phyloP scores from a whole-genome alignment of 2,113 vertebrate species.

The Platanista minor region DNA sequence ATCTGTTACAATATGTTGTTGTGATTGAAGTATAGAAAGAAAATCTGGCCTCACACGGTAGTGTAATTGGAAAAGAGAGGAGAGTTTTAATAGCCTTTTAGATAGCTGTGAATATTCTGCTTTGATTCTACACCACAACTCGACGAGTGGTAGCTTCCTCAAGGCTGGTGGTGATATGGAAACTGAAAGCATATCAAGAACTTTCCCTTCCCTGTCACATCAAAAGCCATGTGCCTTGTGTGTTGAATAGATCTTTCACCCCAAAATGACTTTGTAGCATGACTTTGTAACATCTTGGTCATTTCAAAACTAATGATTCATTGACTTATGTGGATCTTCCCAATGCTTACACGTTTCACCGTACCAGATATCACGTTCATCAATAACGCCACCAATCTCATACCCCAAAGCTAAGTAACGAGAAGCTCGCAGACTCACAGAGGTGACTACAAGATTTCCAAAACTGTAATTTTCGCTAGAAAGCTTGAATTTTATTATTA shows the following conservation, averaged over 20 bases:
- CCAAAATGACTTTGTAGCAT: background rate
- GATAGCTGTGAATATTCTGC: fast-evolving
- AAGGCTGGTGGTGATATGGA: background rate
- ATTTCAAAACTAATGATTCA: background rate
- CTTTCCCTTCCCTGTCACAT: background rate
- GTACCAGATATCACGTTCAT: background rate
- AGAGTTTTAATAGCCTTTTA: fast-evolving
- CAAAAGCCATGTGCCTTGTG: fast-evolving
- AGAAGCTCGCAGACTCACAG: background rate
- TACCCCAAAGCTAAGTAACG: fast-evolving
- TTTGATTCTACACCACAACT: fast-evolving
- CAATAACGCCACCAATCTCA: background rate
- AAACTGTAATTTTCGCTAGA: background rate
- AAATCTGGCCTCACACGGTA: background rate
- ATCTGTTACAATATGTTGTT: fast-evolving
- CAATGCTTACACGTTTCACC: fast-evolving
- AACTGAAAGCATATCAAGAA: background rate
- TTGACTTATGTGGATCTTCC: fast-evolving
- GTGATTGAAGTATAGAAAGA: background rate
- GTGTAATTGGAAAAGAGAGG: background rate
- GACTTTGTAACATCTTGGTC: fast-evolving
- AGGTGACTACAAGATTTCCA: background rate
- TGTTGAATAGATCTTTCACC: fast-evolving
- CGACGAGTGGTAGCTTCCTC: background rate
- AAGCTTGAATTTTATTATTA: background rate